phyloP scores from a whole-genome alignment of 2,113 vertebrate genomes.

The Corynorhinus townsendii region DNA sequence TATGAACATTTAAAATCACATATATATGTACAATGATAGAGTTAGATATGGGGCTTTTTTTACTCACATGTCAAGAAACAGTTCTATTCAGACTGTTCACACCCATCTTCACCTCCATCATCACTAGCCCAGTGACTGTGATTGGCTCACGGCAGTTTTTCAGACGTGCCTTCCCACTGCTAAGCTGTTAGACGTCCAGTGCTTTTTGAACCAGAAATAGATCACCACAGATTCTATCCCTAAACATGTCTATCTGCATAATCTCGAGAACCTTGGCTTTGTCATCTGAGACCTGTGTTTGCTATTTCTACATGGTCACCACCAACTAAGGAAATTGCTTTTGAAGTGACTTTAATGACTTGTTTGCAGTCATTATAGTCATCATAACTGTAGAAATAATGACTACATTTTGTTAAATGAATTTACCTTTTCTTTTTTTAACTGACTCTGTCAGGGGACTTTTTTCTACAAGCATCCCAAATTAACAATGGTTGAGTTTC shows the following conservation, averaged over 20 bases:
- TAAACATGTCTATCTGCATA: background rate
- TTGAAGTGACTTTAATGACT: constrained; percentile 24
- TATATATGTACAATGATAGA: background rate
- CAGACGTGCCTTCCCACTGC: background rate
- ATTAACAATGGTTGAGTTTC: constrained; percentile 9
- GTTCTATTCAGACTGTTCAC: background rate
- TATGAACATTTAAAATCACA: background rate
- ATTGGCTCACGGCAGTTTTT: background rate
- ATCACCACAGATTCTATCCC: background rate
- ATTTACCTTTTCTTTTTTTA: constrained; percentile 12
- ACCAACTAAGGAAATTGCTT: constrained; percentile 44
- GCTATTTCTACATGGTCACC: constrained; percentile 32
- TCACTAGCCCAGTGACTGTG: background rate
- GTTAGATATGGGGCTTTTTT: background rate
- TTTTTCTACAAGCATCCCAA: background rate
- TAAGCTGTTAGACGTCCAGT: background rate
- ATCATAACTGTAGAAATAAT: constrained; percentile 8
- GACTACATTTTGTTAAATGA: background rate
- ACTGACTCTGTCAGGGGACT: background rate
- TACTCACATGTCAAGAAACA: background rate
- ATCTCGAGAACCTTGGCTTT: background rate
- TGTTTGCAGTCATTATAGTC: constrained; percentile 40
- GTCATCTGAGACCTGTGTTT: background rate
- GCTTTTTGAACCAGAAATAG: background rate
- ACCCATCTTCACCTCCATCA: background rate